Conservation (phyloP, 2,888 invertebrate species). For the Drosophila lutescens region DNA sequence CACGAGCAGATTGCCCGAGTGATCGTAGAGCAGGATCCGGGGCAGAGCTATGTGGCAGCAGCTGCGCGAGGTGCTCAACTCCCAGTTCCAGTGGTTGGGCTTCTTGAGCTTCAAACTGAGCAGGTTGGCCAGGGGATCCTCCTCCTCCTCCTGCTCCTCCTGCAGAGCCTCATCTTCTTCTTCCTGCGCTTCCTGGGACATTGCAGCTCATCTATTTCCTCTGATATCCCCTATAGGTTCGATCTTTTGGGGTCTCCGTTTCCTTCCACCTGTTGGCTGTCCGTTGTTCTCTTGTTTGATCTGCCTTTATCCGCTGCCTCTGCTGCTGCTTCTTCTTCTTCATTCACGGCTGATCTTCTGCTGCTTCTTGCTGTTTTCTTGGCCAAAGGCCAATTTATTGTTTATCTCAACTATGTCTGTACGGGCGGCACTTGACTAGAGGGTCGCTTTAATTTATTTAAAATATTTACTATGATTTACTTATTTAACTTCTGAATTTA, state of each 20-base stretch:
- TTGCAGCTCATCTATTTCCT: background rate
- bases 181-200: constrained; percentile 14
- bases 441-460: too few relatives aligned
- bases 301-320: constrained; percentile 8
- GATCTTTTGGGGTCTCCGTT: constrained; percentile 9
- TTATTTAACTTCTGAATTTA: too few relatives aligned
- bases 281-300: constrained; percentile 47
- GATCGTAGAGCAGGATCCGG: constrained; percentile 85
- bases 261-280: constrained; percentile 74
- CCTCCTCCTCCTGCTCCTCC: constrained; percentile 20
- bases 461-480: too few relatives aligned
- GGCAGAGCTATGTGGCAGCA: constrained; percentile 86
- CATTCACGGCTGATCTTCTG: constrained; percentile 30
- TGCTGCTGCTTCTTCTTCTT: constrained; percentile 12
- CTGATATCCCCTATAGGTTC: background rate
- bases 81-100: constrained; percentile 86
- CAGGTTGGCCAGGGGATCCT: constrained; percentile 82
- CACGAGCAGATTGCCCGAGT: constrained; percentile 85
- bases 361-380: constrained; percentile 22
- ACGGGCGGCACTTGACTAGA: constrained; percentile 16
- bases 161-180: background rate
- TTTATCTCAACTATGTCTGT: constrained; percentile 62
- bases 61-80: constrained; percentile 86
- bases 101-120: constrained; percentile 86
- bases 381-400: constrained; percentile 67